These are phyloP conservation scores for Ascidia mentula DNA, from an alignment of 23 tunicate species.

Conservation along the genomic window DNA sequence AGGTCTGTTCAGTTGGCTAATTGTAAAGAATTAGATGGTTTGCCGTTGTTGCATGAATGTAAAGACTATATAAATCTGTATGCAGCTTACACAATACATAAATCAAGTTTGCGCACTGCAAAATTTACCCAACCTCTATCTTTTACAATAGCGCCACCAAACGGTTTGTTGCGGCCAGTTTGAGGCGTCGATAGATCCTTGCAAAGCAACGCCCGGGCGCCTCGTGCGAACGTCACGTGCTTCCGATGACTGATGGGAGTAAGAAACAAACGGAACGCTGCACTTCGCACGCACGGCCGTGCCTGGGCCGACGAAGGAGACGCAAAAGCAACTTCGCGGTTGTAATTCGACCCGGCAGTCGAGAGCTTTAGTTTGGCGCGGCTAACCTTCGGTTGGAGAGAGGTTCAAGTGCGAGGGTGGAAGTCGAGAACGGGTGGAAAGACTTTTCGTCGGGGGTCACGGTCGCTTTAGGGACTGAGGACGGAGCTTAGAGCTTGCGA, in stretches of 20 bases:
- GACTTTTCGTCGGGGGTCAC: slow-evolving; percentile 1
- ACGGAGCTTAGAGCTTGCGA: not conserved
- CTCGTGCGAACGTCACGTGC: not conserved
- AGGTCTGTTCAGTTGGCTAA: too few species aligned
- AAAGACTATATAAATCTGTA: too few species aligned
- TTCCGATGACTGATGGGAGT: not conserved
- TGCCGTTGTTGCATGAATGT: too few species aligned
- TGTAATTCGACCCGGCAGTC: not conserved
- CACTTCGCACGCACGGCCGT: slow-evolving; percentile 10
- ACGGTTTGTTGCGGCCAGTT: not conserved
- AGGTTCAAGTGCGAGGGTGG: not conserved
- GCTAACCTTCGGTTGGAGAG: not conserved
- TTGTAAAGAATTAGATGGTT: too few species aligned
- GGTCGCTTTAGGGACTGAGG: not conserved
- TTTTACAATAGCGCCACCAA: not conserved
- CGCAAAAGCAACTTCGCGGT: too few species aligned
- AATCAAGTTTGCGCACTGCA: not conserved
- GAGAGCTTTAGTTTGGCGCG: not conserved
- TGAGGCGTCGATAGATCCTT: not conserved
- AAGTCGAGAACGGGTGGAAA: not conserved
- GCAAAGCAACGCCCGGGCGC: not conserved
- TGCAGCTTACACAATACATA: too few species aligned
- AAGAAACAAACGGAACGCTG: not conserved
- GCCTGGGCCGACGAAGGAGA: not conserved
- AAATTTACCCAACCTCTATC: not conserved